Evolutionary conservation across 1,140 invertebrate species (phyloP).

Genomic region (Bombus breviceps): DNA sequence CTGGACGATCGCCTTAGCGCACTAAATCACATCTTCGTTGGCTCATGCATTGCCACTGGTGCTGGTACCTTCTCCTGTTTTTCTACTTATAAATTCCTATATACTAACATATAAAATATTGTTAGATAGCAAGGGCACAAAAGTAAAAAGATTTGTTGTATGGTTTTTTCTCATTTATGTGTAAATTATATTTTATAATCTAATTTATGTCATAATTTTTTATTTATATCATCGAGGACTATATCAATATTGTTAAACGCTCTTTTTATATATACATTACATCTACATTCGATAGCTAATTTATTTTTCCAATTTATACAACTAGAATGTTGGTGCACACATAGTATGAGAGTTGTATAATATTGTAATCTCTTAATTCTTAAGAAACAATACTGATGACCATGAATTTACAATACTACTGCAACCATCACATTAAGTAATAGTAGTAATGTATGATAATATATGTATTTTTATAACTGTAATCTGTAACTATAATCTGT

Average conservation of each 20-base stretch:
- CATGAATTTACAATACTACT: conserved; percentile 5
- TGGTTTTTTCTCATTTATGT: not conserved
- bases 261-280: not conserved
- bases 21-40: conserved; percentile 77
- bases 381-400: not conserved
- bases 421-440: not conserved
- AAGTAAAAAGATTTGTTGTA: not conserved
- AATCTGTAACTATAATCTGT: not conserved
- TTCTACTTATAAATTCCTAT: conserved; percentile 61
- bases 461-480: conserved; percentile 6
- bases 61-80: conserved; percentile 71
- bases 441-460: conserved; percentile 2
- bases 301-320: not conserved
- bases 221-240: not conserved
- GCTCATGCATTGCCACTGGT: conserved; percentile 79
- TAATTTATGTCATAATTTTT: not conserved
- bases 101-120: conserved; percentile 7
- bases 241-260: not conserved
- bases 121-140: not conserved
- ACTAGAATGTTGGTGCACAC: not conserved
- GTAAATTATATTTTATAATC: not conserved
- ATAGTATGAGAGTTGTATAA: not conserved
- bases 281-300: not conserved
- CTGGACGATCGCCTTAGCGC: conserved; percentile 82
- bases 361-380: not conserved